Conservation (phyloP, 1,140 invertebrate genomes). For the Drosophila seguyi region DNA sequence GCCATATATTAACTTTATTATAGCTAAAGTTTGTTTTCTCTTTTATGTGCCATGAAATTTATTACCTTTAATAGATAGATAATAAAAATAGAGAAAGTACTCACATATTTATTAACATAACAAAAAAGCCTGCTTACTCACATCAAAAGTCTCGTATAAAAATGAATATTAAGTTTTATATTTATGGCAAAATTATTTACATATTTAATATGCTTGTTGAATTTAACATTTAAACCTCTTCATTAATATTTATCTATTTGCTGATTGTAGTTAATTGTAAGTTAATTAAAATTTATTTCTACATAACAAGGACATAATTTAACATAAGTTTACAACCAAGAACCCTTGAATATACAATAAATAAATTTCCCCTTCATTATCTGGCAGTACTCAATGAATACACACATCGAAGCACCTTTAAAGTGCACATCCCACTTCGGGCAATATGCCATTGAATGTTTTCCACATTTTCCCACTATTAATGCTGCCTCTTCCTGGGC, state of each 20-base stretch:
- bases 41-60: background rate
- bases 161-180: background rate
- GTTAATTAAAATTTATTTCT: background rate
- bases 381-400: background rate
- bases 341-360: background rate
- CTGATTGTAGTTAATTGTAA: background rate
- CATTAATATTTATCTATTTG: background rate
- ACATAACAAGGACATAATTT: background rate
- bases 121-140: too few species aligned
- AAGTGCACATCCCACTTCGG: constrained; percentile 21
- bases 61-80: too few species aligned
- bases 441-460: constrained; percentile 24
- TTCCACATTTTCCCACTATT: constrained; percentile 24
- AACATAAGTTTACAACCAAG: background rate
- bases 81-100: background rate
- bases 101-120: too few species aligned
- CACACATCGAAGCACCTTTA: constrained; percentile 2
- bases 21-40: background rate
- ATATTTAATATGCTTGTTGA: background rate
- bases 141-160: background rate
- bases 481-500: background rate
- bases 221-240: too few species aligned
- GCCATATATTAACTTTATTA: background rate
- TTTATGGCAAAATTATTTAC: background rate
- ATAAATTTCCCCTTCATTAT: constrained; percentile 17